Evolutionary conservation across 2,888 invertebrate species (phyloP), one percentile per base, ranked within the genome.

Genomic region (Seira sanloemensis): DNA sequence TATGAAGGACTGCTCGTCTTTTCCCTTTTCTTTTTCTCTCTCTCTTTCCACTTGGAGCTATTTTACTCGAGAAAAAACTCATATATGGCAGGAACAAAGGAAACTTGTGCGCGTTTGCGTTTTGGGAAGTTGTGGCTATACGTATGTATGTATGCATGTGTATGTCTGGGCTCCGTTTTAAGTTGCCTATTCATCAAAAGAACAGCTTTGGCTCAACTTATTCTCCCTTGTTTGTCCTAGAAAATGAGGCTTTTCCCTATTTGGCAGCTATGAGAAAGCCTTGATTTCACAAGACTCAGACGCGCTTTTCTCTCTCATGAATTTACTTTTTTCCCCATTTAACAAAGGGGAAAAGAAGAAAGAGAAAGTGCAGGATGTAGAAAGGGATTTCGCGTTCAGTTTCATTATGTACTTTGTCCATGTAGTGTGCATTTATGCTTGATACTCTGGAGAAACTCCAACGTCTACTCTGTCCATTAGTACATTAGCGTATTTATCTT

Each of bases 131-230:
- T 26, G 18, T 69, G 26, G 23, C 66, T 9, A 9, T 4, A 1
- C 67, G n/a, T 23, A 24, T 67, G 7, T 18, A n/a, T 26, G 21
- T 68, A 68, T 26, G 19, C 67, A 72, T 78, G 65, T 78, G 77
- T 73, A 65, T 81, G 71, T 81, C 73, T 68, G n/a, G n/a, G 54
- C 73, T 58, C 78, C 25, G 68, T 73, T 83, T 73, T 73, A 73
- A 73, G 83, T 78, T 83, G 68, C 74, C 78, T 83, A 83, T 83
- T 83, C 83, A 83, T 83, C 78, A 78, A 83, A 83, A 67, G 78
- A 68, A 82, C 74, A 73, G 73, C 83, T 78, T 72, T 46, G 68
- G 67, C 68, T 79, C 46, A 26, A 68, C 25, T 68, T n/a, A n/a
- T 50, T 50, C 50, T 82, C 77, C 66, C 73, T 77, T 77, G 81